Percentiles rank a stretch among this genome's conserved stretches.
These are phyloP conservation scores for Ictalurus punctatus DNA, from an alignment of 2,113 vertebrate genomes.

Conservation along the genomic window DNA sequence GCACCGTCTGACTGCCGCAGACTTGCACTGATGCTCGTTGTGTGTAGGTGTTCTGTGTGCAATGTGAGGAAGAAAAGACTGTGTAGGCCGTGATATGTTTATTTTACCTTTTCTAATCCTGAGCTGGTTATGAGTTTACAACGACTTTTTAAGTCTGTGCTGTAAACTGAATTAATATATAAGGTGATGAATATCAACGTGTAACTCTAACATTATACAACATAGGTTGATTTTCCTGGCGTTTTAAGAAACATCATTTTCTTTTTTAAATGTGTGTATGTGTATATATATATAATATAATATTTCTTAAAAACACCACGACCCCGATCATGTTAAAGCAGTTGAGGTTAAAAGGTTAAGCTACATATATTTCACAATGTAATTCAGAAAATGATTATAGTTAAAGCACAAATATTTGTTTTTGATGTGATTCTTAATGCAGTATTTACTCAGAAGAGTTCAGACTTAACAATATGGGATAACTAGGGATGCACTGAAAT, in stretches of 20 bases:
- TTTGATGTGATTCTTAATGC: background rate
- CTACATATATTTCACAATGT: background rate
- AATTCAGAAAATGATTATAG: background rate
- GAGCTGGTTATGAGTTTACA: background rate
- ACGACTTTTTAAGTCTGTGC: background rate
- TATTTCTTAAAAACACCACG: background rate
- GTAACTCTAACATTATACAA: too few relatives aligned
- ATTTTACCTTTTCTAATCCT: conserved; percentile 9
- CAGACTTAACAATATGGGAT: too few relatives aligned
- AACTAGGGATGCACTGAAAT: too few relatives aligned
- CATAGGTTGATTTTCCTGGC: too few relatives aligned
- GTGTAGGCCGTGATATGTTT: background rate
- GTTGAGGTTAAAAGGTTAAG: background rate
- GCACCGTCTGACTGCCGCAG: background rate
- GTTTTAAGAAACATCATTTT: too few relatives aligned
- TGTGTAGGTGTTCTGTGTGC: background rate
- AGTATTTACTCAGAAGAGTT: background rate
- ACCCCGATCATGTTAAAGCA: background rate
- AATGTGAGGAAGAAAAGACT: background rate
- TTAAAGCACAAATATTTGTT: background rate
- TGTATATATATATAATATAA: background rate
- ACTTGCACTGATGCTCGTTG: background rate
- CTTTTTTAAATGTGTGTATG: too few relatives aligned
- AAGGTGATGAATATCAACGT: background rate
- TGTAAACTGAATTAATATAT: background rate